Evolutionary conservation across 1,140 invertebrate genomes (phyloP).

Genomic region (Drosophila pseudoobscura): DNA sequence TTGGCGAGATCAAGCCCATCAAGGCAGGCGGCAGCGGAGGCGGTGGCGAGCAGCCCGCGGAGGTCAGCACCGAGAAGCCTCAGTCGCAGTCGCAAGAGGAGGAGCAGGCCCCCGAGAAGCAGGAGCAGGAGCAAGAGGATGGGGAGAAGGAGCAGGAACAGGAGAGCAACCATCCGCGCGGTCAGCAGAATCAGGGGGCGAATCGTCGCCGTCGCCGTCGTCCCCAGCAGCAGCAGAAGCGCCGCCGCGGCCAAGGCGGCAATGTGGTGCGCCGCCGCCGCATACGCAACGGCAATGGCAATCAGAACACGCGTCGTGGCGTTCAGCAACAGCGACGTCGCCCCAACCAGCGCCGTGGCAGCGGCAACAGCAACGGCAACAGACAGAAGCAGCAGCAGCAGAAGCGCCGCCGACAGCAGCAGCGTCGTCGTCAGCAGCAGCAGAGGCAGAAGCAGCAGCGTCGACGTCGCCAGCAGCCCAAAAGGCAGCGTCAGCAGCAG

Average conservation of each 20-base stretch:
- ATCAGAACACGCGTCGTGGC: conserved; percentile 36
- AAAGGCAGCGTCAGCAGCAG: conserved; percentile 39
- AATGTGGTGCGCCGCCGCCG: conserved; percentile 11
- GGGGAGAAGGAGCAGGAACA: conserved; percentile 1
- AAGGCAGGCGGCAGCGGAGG: conserved; percentile 1
- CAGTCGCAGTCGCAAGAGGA: background rate
- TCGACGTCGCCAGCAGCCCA: conserved; percentile 9
- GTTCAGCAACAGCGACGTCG: conserved; percentile 42
- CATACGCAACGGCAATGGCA: background rate
- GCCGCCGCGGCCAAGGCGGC: conserved; percentile 22
- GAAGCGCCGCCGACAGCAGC: conserved; percentile 43
- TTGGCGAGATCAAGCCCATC: conserved; percentile 54
- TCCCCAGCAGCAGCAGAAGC: conserved; percentile 17
- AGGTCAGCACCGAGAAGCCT: conserved; percentile 5
- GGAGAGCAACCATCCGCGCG: conserved; percentile 29
- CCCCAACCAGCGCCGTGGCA: conserved; percentile 47
- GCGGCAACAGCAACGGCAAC: conserved; percentile 23
- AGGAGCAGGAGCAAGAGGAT: background rate
- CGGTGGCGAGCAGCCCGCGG: conserved; percentile 3
- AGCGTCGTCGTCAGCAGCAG: conserved; percentile 40
- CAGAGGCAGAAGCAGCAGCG: conserved; percentile 4
- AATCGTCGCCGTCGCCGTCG: conserved; percentile 49
- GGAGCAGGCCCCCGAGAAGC: conserved; percentile 5
- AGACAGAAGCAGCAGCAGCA: conserved; percentile 48
- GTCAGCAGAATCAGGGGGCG: conserved; percentile 16